Conservation (phyloP, 2,888 invertebrate species). For the Cryptus viduatorius region DNA sequence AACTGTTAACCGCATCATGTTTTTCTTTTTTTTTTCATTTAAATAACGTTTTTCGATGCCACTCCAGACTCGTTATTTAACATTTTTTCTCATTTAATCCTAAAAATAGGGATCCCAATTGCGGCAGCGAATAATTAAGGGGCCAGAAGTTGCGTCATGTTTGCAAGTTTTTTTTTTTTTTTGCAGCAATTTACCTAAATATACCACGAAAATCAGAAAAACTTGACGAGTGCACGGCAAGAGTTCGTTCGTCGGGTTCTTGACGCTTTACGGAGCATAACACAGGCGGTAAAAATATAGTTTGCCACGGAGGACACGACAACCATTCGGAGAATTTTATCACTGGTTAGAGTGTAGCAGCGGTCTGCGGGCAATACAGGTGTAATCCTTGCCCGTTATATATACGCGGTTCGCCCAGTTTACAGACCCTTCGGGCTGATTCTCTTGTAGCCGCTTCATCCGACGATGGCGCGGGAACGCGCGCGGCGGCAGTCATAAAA, state of each 20-base stretch:
- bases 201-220: background rate
- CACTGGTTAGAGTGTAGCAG: background rate
- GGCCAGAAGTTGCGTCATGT: background rate
- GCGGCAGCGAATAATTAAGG: too few relatives aligned
- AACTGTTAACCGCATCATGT: background rate
- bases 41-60: too few relatives aligned
- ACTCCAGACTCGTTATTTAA: too few relatives aligned
- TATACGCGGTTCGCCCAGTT: background rate
- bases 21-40: too few relatives aligned
- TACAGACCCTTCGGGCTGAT: slow-evolving; percentile 6
- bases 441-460: background rate
- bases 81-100: too few relatives aligned
- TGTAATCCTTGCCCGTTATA: background rate
- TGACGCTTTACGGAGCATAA: background rate
- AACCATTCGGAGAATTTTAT: slow-evolving; percentile 19
- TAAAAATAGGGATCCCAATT: too few relatives aligned
- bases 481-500: slow-evolving; percentile 48
- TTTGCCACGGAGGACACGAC: slow-evolving; percentile 12
- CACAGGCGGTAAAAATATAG: slow-evolving; percentile 17
- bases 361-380: slow-evolving; percentile 18
- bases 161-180: background rate
- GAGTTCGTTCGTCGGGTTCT: background rate
- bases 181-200: background rate
- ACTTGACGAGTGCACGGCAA: background rate
- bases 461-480: background rate